Conservation (phyloP, 2,888 invertebrate species). For the Lycocerus yunnanus region DNA sequence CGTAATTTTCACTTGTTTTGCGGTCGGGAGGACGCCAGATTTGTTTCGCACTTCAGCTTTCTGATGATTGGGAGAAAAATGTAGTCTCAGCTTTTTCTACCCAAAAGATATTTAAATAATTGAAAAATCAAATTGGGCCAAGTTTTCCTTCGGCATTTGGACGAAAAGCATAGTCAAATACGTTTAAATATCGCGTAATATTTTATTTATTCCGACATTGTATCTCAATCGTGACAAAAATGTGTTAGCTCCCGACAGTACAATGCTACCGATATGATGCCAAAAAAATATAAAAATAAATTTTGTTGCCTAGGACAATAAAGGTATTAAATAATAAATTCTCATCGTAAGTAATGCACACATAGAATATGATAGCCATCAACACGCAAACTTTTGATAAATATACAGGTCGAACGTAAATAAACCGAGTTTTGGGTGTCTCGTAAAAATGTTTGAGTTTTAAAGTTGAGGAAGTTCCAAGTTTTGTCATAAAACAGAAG, state of each 20-base stretch:
- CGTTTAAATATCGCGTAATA: background rate
- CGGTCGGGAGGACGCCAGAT: too few relatives aligned
- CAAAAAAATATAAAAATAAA: background rate
- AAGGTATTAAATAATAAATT: background rate
- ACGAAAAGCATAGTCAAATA: too few relatives aligned
- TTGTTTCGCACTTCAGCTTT: too few relatives aligned
- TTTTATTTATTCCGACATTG: background rate
- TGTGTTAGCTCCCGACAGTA: conserved; percentile 4
- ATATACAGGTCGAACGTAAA: background rate
- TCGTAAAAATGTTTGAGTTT: background rate
- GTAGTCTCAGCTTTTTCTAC: too few relatives aligned
- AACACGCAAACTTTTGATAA: background rate
- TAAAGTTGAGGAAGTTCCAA: background rate
- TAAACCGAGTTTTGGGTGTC: background rate
- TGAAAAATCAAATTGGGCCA: too few relatives aligned
- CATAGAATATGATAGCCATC: background rate
- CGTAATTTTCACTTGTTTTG: too few relatives aligned
- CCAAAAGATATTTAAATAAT: too few relatives aligned
- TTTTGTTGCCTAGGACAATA: background rate
- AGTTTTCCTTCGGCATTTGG: too few relatives aligned
- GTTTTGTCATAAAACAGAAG: background rate
- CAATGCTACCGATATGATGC: background rate
- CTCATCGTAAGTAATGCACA: background rate
- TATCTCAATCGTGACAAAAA: conserved; percentile 8
- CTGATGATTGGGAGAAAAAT: too few relatives aligned